These are phyloP conservation scores for Actinia equina DNA, from an alignment of 64 coral and sea anemone genomes.

Conservation along the genomic window DNA sequence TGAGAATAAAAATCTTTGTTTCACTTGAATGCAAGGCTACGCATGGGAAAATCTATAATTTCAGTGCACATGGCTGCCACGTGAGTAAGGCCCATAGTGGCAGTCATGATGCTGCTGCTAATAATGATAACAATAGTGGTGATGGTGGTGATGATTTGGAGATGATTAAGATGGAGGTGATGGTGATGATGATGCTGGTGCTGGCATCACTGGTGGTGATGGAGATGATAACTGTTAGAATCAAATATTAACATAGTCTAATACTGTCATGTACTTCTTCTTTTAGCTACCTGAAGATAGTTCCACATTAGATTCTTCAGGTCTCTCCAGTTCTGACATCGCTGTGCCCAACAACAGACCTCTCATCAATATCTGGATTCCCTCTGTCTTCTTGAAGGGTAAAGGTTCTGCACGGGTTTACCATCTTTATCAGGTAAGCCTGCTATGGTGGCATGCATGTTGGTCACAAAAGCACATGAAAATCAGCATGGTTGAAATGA, in stretches of 20 bases:
- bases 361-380: constrained; percentile 95
- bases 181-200: not conserved
- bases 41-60: too few relatives aligned
- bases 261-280: not conserved
- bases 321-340: constrained; percentile 11
- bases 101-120: too few relatives aligned
- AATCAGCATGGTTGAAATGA: too few relatives aligned
- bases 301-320: constrained; percentile 65
- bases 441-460: not conserved
- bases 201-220: not conserved
- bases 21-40: too few relatives aligned
- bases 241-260: not conserved
- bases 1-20: too few relatives aligned
- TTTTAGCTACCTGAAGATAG: constrained; percentile 74
- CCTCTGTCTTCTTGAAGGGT: constrained; percentile 83
- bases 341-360: constrained; percentile 66
- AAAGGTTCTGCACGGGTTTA: constrained; percentile 57
- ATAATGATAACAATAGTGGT: not conserved
- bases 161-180: too few relatives aligned
- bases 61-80: too few relatives aligned
- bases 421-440: constrained; percentile 87
- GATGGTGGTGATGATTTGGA: not conserved
- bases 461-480: too few relatives aligned
- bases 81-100: too few relatives aligned
- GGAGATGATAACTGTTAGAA: too few relatives aligned